These are phyloP conservation scores for Stegostoma tigrinum DNA, from an alignment of 2,113 vertebrate species.

Conservation along the genomic window DNA sequence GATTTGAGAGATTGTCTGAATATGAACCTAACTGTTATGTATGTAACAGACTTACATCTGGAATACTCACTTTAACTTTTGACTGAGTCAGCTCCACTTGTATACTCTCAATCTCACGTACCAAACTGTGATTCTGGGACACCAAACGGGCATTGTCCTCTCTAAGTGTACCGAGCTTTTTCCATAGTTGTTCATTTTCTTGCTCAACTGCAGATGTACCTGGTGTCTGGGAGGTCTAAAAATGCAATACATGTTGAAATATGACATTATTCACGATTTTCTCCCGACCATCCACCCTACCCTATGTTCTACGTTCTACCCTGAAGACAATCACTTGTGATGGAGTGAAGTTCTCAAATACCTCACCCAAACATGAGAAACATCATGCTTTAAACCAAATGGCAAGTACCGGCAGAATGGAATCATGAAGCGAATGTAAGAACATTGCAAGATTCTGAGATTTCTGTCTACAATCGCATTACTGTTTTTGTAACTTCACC, in stretches of 20 bases:
- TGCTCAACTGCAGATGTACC: constrained; percentile 46
- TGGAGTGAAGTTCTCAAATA: neutral
- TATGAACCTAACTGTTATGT: neutral
- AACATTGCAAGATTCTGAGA: neutral
- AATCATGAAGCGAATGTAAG: neutral
- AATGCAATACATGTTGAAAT: neutral
- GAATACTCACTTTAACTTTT: constrained; percentile 62
- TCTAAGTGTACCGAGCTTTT: constrained; percentile 58
- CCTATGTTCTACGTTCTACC: no score
- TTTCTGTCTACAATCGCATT: neutral
- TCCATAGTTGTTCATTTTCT: constrained; percentile 58
- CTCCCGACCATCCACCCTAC: no score
- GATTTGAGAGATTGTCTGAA: neutral
- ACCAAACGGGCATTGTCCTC: constrained; percentile 71
- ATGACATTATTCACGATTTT: neutral
- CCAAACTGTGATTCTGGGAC: constrained; percentile 66
- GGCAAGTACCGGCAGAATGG: neutral
- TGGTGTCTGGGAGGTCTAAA: neutral
- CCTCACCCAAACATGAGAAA: neutral
- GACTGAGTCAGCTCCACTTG: constrained; percentile 63
- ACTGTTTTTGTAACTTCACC: neutral
- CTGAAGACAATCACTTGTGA: neutral
- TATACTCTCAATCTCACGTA: constrained; percentile 61
- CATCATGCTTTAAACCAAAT: neutral
- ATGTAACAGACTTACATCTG: neutral